Conservation (phyloP, 1,140 invertebrate genomes). For the Sycobia sp. region DNA sequence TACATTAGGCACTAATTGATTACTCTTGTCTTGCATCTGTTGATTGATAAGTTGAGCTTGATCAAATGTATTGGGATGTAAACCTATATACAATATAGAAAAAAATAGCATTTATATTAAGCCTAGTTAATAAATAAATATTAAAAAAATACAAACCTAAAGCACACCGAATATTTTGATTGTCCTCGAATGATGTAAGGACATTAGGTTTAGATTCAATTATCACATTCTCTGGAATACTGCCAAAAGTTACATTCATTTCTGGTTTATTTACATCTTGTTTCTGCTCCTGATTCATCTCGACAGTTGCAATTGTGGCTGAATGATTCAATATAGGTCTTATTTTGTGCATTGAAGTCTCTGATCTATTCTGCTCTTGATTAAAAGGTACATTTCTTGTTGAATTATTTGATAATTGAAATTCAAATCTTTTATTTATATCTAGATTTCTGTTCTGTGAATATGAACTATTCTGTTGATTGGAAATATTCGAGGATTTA, state of each 20-base stretch:
- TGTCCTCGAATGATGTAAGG: slow-evolving; percentile 16
- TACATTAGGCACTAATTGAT: neutral
- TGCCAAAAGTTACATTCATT: neutral
- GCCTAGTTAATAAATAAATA: neutral
- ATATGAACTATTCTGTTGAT: no score
- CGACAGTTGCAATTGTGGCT: no score
- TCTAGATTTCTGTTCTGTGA: no score
- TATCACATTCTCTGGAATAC: neutral
- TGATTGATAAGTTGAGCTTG: neutral
- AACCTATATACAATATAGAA: slow-evolving; percentile 1
- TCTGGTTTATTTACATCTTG: neutral
- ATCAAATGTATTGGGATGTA: neutral
- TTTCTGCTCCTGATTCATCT: neutral
- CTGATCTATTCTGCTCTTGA: no score
- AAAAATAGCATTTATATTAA: neutral
- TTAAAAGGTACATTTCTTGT: no score
- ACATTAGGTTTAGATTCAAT: slow-evolving; percentile 16
- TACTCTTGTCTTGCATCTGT: neutral
- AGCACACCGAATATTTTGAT: slow-evolving; percentile 26
- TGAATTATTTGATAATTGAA: no score
- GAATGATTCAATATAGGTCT: neutral
- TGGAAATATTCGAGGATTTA: no score
- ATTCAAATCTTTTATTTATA: no score
- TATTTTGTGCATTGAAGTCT: no score
- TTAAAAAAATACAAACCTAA: slow-evolving; percentile 18